Base-by-base conservation (phyloP, 2,113 vertebrate genomes). In the Tamias sibiricus region DNA sequence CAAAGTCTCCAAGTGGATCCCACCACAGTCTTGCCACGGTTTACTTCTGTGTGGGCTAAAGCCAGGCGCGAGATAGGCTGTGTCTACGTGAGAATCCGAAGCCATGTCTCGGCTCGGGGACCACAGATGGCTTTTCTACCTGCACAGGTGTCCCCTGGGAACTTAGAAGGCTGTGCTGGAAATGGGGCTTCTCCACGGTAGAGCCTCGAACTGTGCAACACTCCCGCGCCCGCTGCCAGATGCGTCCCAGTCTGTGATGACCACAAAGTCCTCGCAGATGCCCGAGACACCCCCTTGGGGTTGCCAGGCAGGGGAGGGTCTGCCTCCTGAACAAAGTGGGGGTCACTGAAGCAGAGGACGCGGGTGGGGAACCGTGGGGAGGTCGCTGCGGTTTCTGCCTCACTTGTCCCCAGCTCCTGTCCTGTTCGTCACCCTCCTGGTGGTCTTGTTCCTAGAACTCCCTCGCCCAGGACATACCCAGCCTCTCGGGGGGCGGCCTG, bases 351-450 rank as follows among this genome's bases (percentile, higher is more conserved):
- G 54, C 11, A 16, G 64, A 68, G 4, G 79, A 42, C 20, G 8
- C 11, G 5, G 26, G 6, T 2, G 12, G 57, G 14, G 1, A 5
- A 12, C 68, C 22, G 5, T 32, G 3, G 1, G 4, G 24, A 1
- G 14, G 10, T 28, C 24, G 28, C 59, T 40, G 4, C 59, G 10
- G 17, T 57, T 35, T 42, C 81, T 35, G 26, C 62, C 62, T 30
- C 24, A 9, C 4, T 32, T 30, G 62, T 47, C 59, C 5, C 12
- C 49, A 19, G 22, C 72, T 44, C 59, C 74, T 35, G n/a, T 47
- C 72, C n/a, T 40, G n/a, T 42, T 74, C 6, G 4, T 11, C 4
- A 0, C 40, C 59, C 17, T 30, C 68, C 75, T 44, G 57, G 5
- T 6, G n/a, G 77, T 42, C 8, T 0, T 1, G 30, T 32, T 75